These are phyloP conservation scores for Sitophilus oryzae DNA, from an alignment of 1,140 invertebrate species.

Conservation along the genomic window DNA sequence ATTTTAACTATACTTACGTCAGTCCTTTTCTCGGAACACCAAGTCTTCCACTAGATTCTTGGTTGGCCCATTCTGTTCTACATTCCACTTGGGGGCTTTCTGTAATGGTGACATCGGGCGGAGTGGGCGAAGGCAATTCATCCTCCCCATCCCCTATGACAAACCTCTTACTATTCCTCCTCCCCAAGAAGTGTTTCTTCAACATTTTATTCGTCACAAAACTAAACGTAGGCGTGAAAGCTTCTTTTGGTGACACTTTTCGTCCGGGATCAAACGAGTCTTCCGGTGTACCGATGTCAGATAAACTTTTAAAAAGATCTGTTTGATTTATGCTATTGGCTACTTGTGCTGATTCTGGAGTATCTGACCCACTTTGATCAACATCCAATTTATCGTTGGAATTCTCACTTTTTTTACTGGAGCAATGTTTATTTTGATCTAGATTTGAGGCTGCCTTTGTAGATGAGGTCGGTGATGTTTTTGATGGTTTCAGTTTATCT, in stretches of 20 bases:
- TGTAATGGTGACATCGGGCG: constrained; percentile 29
- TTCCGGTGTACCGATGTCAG: no score
- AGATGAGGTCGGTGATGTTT: neutral
- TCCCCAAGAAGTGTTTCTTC: constrained; percentile 26
- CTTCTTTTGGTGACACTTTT: neutral
- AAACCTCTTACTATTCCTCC: constrained; percentile 41
- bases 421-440: neutral
- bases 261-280: neutral
- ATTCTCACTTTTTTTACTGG: neutral
- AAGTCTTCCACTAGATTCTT: constrained; percentile 8
- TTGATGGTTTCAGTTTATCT: no score
- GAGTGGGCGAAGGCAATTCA: constrained; percentile 21
- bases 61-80: constrained; percentile 12
- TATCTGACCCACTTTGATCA: neutral
- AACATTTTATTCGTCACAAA: constrained; percentile 14
- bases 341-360: neutral
- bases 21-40: constrained; percentile 17
- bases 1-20: constrained; percentile 23
- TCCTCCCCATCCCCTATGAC: constrained; percentile 41
- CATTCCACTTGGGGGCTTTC: constrained; percentile 24
- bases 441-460: neutral
- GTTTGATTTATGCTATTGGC: neutral
- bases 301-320: neutral
- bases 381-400: no score
- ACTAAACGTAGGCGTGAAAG: constrained; percentile 12